phyloP scores from a whole-genome alignment of 2,797 vertebrate species.

The Cossypha polioptera region DNA sequence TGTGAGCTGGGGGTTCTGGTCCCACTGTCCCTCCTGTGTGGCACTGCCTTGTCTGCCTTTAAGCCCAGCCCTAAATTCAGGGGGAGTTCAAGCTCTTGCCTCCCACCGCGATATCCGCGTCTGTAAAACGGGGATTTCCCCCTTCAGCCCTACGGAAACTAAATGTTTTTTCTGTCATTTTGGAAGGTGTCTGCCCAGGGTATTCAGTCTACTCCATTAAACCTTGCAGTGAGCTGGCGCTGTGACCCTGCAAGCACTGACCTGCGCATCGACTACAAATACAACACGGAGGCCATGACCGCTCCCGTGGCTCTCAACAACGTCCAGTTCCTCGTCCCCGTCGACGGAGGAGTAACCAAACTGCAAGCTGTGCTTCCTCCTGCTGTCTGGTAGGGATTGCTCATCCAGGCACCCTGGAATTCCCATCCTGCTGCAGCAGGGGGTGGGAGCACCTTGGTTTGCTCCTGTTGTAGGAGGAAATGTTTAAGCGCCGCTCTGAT shows the following conservation, averaged over 20 bases:
- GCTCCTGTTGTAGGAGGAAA: background rate
- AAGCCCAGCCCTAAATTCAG: background rate
- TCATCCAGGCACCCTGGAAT: background rate
- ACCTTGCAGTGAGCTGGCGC: slow-evolving; percentile 94
- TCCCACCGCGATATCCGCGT: background rate
- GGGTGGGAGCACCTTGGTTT: rapidly evolving
- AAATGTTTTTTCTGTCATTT: slow-evolving; percentile 64
- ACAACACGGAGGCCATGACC: slow-evolving; percentile 91
- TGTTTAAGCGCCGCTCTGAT: rapidly evolving
- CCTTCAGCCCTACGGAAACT: slow-evolving; percentile 16
- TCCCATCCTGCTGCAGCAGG: background rate
- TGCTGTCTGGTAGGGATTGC: slow-evolving; percentile 85
- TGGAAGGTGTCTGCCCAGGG: slow-evolving; percentile 90
- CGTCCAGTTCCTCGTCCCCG: slow-evolving; percentile 90
- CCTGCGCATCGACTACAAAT: slow-evolving; percentile 97
- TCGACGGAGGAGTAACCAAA: slow-evolving; percentile 89
- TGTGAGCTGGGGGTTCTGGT: background rate
- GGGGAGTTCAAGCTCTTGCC: background rate
- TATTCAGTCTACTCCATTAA: slow-evolving; percentile 95
- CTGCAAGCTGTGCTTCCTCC: slow-evolving; percentile 93
- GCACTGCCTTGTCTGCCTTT: background rate
- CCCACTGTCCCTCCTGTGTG: background rate
- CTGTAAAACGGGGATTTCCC: slow-evolving; percentile 27
- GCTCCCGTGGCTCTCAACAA: slow-evolving; percentile 90
- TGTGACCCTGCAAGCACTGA: slow-evolving; percentile 89